These are phyloP conservation scores for Uria lomvia DNA, from an alignment of 2,113 vertebrate species.

Conservation along the genomic window DNA sequence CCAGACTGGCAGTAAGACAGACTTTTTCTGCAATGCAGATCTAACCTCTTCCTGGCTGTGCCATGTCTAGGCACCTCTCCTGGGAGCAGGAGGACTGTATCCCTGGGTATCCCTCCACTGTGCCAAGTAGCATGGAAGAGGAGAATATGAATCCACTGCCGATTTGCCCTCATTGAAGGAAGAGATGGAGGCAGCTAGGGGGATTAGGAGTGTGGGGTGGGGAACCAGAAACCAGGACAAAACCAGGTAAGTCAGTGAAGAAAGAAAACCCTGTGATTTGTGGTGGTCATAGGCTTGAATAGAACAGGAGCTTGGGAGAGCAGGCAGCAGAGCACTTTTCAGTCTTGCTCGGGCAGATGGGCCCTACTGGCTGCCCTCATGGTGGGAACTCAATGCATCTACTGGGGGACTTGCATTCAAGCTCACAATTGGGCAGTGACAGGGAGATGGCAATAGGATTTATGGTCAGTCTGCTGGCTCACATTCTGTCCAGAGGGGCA, in stretches of 20 bases:
- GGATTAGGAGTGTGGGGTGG: fast-evolving
- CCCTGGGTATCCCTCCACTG: not conserved
- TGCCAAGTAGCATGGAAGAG: not conserved
- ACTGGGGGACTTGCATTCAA: not conserved
- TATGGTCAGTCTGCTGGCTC: not conserved
- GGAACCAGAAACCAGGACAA: not conserved
- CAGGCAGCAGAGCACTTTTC: not conserved
- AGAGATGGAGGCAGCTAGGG: not conserved
- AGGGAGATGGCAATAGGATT: not conserved
- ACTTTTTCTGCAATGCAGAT: not conserved
- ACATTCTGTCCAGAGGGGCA: not conserved
- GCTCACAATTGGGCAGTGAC: not conserved
- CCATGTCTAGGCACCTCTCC: not conserved
- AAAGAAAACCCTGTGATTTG: not conserved
- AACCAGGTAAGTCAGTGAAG: not conserved
- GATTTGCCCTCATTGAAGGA: not conserved
- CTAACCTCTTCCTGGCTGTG: not conserved
- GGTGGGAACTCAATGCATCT: fast-evolving
- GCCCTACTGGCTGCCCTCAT: not conserved
- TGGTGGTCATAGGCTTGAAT: not conserved
- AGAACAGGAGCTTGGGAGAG: not conserved
- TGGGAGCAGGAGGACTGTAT: not conserved
- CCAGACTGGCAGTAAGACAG: not conserved
- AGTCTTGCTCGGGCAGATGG: not conserved
- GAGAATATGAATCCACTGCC: not conserved